phyloP scores from a whole-genome alignment of 2,113 vertebrate genomes.

The Plecturocebus donacophilus region DNA sequence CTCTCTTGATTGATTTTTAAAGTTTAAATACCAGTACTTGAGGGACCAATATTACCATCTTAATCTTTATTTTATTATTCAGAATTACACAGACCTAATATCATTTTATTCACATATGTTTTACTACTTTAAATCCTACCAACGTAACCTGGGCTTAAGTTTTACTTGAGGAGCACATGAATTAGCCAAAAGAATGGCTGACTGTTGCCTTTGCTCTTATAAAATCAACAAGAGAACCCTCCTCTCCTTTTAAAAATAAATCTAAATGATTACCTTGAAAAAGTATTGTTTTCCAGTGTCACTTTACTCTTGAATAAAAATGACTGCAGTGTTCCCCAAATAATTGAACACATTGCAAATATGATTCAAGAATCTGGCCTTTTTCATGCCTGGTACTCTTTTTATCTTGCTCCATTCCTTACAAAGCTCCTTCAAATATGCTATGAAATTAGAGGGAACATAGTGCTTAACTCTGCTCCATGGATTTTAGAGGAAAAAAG shows the following conservation, averaged over 20 bases:
- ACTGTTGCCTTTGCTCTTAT: slow-evolving; percentile 58
- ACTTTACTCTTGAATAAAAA: slow-evolving; percentile 49
- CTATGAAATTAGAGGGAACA: slow-evolving; percentile 60
- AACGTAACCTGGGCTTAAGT: slow-evolving; percentile 63
- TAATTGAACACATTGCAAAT: neutral
- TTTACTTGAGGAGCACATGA: slow-evolving; percentile 47
- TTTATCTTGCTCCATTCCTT: neutral
- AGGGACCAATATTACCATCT: slow-evolving; percentile 71
- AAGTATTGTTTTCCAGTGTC: slow-evolving; percentile 50
- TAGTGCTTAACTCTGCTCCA: slow-evolving; percentile 49
- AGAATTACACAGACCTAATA: slow-evolving; percentile 74
- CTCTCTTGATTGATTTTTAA: slow-evolving; percentile 80
- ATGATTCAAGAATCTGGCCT: neutral
- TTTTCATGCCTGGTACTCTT: neutral
- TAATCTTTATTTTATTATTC: slow-evolving; percentile 80
- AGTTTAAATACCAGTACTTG: slow-evolving; percentile 76
- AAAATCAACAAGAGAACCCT: slow-evolving; percentile 73
- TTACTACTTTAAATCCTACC: slow-evolving; percentile 76
- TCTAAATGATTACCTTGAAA: slow-evolving; percentile 53
- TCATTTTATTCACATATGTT: slow-evolving; percentile 74
- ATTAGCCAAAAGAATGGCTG: slow-evolving; percentile 61
- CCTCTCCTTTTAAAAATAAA: slow-evolving; percentile 70
- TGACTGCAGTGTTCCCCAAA: neutral
- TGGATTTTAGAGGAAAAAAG: slow-evolving; percentile 32
- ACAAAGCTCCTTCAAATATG: slow-evolving; percentile 33